phyloP scores from a whole-genome alignment of 2,113 vertebrate genomes.

The Amblyornis subalaris region DNA sequence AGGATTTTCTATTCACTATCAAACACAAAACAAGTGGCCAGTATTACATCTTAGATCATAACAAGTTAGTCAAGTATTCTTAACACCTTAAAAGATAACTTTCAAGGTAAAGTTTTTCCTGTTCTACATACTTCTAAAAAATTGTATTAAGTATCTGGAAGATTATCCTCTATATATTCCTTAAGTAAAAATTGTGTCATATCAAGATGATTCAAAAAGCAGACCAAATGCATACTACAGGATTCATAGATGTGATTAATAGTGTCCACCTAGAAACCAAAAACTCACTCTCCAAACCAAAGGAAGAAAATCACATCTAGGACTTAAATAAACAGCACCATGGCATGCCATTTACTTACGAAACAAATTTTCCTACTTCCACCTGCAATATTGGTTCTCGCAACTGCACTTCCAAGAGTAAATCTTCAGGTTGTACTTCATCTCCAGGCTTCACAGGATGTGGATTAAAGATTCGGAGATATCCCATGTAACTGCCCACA shows the following conservation, averaged over 20 bases:
- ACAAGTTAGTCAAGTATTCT: neutral
- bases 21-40: neutral
- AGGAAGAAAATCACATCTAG: neutral
- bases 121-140: neutral
- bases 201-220: neutral
- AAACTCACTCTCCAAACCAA: neutral
- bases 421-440: constrained; percentile 73
- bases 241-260: neutral
- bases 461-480: constrained; percentile 87
- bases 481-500: constrained; percentile 92
- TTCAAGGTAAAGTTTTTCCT: neutral
- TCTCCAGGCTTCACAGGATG: constrained; percentile 78
- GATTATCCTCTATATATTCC: neutral
- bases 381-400: constrained; percentile 88
- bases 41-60: neutral
- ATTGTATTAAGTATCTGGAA: neutral
- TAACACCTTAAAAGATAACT: neutral
- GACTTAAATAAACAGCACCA: neutral
- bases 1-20: neutral
- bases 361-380: constrained; percentile 95
- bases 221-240: neutral
- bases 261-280: neutral
- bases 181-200: neutral
- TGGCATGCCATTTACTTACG: constrained; percentile 80
- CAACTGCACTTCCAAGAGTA: constrained; percentile 90